Evolutionary conservation across 2,888 invertebrate genomes (phyloP).

Genomic region (Punctoribates punctum): DNA sequence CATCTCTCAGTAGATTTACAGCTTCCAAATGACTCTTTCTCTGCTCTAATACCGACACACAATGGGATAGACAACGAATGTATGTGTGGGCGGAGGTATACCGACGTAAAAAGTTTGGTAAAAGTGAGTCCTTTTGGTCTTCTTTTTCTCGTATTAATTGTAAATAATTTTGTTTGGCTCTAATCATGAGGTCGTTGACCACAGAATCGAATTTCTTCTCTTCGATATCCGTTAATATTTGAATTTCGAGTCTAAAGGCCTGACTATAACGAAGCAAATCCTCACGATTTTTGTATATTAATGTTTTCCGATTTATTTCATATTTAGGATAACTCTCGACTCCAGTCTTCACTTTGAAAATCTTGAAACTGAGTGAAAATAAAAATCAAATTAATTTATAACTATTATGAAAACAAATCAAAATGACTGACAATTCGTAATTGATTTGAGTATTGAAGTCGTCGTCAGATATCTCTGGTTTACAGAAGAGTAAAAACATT

Average conservation of each 20-base stretch:
- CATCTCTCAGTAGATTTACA: constrained; percentile 56
- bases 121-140: constrained; percentile 40
- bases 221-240: constrained; percentile 52
- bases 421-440: constrained; percentile 24
- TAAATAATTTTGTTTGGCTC: constrained; percentile 17
- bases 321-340: constrained; percentile 55
- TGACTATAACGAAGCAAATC: constrained; percentile 52
- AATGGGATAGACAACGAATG: constrained; percentile 54
- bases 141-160: not conserved
- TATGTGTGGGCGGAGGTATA: constrained; percentile 61
- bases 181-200: constrained; percentile 50
- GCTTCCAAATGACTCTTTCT: constrained; percentile 57
- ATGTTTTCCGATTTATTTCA: constrained; percentile 51
- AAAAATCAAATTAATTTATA: constrained; percentile 10
- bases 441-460: constrained; percentile 48
- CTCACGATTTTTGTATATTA: constrained; percentile 54
- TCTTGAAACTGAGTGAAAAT: constrained; percentile 50
- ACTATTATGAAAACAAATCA: constrained; percentile 27
- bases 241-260: constrained; percentile 51
- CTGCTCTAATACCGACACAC: constrained; percentile 57
- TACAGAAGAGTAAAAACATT: constrained; percentile 55
- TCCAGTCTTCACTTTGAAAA: constrained; percentile 56
- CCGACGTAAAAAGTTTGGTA: constrained; percentile 60
- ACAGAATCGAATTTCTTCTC: constrained; percentile 51
- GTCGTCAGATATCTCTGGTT: constrained; percentile 52